These are phyloP conservation scores for Cotesia congregata DNA, from an alignment of 2,888 invertebrate species.

Conservation along the genomic window DNA sequence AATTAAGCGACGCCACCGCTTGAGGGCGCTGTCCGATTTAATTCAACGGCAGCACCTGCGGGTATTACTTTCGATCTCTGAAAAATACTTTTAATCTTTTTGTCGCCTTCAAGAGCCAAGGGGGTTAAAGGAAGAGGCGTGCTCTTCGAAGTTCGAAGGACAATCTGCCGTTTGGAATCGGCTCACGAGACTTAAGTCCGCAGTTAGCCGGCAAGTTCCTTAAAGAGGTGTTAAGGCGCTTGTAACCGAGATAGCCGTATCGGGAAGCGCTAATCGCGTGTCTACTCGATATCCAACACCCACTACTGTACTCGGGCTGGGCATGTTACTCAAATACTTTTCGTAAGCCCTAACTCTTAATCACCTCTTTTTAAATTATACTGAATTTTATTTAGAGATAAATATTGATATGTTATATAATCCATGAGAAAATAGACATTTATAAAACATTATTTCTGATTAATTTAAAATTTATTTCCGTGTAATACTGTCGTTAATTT, in stretches of 20 bases:
- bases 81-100: background rate
- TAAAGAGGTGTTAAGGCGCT: conserved; percentile 57
- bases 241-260: conserved; percentile 58
- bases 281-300: conserved; percentile 43
- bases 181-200: conserved; percentile 40
- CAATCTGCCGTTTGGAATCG: conserved; percentile 61
- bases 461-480: background rate
- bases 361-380: background rate
- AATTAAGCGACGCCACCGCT: conserved; percentile 60
- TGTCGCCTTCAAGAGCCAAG: background rate
- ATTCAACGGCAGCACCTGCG: conserved; percentile 37
- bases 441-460: background rate
- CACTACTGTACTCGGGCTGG: conserved; percentile 32
- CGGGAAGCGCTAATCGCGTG: conserved; percentile 53
- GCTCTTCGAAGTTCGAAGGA: conserved; percentile 11
- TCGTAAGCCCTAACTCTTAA: background rate
- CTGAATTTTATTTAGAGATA: background rate
- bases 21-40: conserved; percentile 41
- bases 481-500: background rate
- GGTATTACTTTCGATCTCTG: conserved; percentile 17
- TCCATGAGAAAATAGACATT: background rate
- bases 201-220: conserved; percentile 44
- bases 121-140: conserved; percentile 38
- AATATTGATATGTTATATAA: background rate
- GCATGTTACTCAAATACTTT: background rate